Conservation (phyloP, 2,797 vertebrate genomes). For the Anolis apletophallus region DNA sequence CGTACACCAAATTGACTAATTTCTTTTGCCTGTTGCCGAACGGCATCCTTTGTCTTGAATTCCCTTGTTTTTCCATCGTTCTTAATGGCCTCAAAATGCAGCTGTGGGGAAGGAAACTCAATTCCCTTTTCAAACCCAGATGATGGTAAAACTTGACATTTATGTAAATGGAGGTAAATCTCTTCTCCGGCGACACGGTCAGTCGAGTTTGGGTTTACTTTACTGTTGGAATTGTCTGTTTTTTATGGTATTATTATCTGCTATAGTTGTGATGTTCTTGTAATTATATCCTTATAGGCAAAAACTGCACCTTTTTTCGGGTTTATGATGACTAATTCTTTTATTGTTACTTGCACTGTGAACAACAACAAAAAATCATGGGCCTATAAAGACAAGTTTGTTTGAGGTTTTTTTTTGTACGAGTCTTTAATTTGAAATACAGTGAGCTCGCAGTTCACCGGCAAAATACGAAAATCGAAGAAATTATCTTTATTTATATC, state of each 20-base stretch:
- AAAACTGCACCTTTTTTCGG: slow-evolving; percentile 58
- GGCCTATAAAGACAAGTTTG: slow-evolving; percentile 56
- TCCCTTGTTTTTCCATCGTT: slow-evolving; percentile 33
- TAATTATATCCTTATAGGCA: slow-evolving; percentile 68
- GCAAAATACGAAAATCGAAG: too few relatives aligned
- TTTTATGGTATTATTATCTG: slow-evolving; percentile 62
- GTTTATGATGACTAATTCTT: slow-evolving; percentile 71
- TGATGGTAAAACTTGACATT: not conserved
- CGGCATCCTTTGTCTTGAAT: not conserved
- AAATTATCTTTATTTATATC: too few relatives aligned
- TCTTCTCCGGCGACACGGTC: slow-evolving; percentile 53
- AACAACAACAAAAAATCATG: slow-evolving; percentile 63
- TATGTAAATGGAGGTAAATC: slow-evolving; percentile 60
- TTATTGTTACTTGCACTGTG: slow-evolving; percentile 69
- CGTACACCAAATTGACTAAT: slow-evolving; percentile 16
- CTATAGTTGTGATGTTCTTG: slow-evolving; percentile 63
- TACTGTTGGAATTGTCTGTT: slow-evolving; percentile 52
- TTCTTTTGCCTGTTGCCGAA: slow-evolving; percentile 34
- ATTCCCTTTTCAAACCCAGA: slow-evolving; percentile 1
- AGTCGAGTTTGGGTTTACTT: slow-evolving; percentile 61
- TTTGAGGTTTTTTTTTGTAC: slow-evolving; percentile 31
- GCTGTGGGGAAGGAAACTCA: not conserved
- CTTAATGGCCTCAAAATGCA: slow-evolving; percentile 8
- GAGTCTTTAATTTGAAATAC: slow-evolving; percentile 54
- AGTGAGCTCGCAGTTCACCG: too few relatives aligned